Percentiles rank a stretch among this genome's conserved stretches.
phyloP scores from a whole-genome alignment of 2,113 vertebrate species.

The Cyanoramphus novaezelandiae region DNA sequence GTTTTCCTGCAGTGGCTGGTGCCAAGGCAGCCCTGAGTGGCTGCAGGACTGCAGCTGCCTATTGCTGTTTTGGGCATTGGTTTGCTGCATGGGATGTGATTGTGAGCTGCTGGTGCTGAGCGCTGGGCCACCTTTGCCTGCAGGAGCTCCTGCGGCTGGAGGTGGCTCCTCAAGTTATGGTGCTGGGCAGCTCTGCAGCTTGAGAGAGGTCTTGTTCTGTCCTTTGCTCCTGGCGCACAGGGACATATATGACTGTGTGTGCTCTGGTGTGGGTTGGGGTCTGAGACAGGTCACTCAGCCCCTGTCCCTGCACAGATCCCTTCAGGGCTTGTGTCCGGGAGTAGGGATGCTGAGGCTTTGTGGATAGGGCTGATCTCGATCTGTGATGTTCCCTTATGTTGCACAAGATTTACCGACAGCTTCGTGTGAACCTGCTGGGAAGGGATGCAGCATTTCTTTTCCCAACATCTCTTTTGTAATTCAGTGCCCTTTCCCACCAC shows the following conservation, averaged over 20 bases:
- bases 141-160: background rate
- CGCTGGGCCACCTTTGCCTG: background rate
- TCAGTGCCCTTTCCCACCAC: background rate
- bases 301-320: background rate
- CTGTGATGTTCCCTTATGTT: background rate
- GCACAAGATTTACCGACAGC: background rate
- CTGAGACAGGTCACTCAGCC: background rate
- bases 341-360: background rate
- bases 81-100: accelerated
- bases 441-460: background rate
- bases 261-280: background rate
- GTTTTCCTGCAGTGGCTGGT: background rate
- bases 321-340: background rate
- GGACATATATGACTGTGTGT: background rate
- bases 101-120: background rate
- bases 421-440: background rate
- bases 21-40: background rate
- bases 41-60: background rate
- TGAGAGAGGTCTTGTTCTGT: background rate
- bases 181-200: background rate
- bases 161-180: background rate
- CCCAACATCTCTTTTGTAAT: background rate
- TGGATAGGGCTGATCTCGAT: background rate
- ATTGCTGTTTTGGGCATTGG: accelerated
- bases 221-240: accelerated